Evolutionary conservation across 2,797 vertebrate species (phyloP).

Genomic region (Furcifer pardalis): DNA sequence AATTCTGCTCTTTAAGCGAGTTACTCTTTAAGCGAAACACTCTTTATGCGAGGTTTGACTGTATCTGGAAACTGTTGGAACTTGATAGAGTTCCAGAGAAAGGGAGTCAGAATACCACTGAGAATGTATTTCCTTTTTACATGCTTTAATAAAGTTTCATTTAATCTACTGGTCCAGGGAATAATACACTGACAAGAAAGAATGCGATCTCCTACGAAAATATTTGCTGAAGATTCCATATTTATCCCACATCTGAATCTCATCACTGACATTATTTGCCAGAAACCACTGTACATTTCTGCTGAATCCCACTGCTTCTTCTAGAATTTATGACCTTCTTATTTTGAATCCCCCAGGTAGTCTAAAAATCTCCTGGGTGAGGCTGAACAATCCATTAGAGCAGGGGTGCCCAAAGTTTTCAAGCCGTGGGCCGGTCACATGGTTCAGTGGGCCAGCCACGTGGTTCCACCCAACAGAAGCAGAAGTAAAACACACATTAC

Average conservation of each 20-base stretch:
- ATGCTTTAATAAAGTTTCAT: not conserved
- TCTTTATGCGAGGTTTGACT: no score
- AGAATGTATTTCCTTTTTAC: not conserved
- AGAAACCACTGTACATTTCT: no score
- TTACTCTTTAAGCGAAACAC: no score
- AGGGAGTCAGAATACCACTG: not conserved
- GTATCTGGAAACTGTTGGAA: not conserved
- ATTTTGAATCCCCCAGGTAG: not conserved
- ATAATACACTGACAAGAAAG: not conserved
- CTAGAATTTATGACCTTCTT: not conserved
- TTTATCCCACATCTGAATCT: not conserved
- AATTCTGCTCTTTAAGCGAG: no score
- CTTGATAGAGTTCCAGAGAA: constrained; percentile 9
- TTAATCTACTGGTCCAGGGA: not conserved
- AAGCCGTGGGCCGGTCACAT: no score
- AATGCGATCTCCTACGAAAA: not conserved
- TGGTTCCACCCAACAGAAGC: no score
- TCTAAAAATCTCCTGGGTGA: no score
- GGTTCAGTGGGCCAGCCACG: no score
- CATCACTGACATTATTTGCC: not conserved
- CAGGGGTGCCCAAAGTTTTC: no score
- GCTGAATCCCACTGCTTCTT: not conserved
- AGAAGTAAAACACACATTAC: no score
- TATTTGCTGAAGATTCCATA: not conserved
- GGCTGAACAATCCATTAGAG: no score